Conservation (phyloP, 1,140 invertebrate genomes). For the Drosophila sproati region DNA sequence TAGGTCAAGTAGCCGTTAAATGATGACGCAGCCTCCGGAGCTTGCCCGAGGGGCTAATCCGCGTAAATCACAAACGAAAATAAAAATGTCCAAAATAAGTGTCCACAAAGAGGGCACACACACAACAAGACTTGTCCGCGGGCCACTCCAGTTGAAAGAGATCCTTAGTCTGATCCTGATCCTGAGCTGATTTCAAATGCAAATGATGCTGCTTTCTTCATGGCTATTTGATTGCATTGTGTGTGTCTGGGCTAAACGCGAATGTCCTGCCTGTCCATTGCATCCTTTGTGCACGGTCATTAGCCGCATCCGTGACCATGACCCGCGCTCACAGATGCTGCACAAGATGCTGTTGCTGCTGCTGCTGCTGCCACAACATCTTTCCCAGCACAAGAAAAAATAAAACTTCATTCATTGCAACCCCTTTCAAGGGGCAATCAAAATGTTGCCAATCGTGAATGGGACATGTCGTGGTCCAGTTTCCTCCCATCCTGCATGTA, state of each 20-base stretch:
- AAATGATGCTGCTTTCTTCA: conserved; percentile 61
- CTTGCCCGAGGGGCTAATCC: conserved; percentile 35
- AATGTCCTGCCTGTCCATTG: conserved; percentile 54
- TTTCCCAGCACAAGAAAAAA: not conserved
- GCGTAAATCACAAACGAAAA: conserved; percentile 82
- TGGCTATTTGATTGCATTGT: conserved; percentile 77
- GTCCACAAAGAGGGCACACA: conserved; percentile 70
- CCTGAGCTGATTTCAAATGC: conserved; percentile 77
- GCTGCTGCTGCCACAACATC: conserved; percentile 2
- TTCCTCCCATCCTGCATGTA: conserved; percentile 53
- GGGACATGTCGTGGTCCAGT: conserved; percentile 42
- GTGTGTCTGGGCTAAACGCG: conserved; percentile 60
- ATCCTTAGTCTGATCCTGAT: not conserved
- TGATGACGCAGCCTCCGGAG: conserved; percentile 61
- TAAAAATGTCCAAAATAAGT: conserved; percentile 78
- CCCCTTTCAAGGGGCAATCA: conserved; percentile 33
- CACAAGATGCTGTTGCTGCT: conserved; percentile 34
- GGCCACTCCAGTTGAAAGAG: conserved; percentile 20
- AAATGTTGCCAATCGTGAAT: conserved; percentile 39
- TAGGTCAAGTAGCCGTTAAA: conserved; percentile 76
- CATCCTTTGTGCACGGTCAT: conserved; percentile 66
- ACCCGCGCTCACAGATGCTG: conserved; percentile 36
- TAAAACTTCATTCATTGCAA: conserved; percentile 7
- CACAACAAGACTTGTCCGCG: conserved; percentile 27
- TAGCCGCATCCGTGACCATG: conserved; percentile 74